A percentile compares a stretch with the other conserved stretches of the same genome.
Evolutionary conservation across 30 jellyfish, hydroid and myxozoan genomes (phyloP).

Genomic region (Catostylus mosaicus): DNA sequence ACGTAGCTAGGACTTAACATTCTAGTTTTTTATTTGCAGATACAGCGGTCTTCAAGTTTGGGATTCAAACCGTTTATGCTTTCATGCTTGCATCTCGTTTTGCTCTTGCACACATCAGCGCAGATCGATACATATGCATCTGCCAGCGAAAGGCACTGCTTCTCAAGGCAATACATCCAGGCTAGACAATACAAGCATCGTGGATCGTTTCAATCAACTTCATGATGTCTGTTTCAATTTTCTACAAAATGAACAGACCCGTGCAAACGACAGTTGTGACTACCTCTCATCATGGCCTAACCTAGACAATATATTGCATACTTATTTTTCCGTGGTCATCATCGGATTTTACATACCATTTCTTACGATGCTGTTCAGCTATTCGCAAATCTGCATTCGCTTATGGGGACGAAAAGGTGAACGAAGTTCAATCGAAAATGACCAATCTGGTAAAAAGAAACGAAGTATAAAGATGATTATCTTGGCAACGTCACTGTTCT

Average conservation of each 20-base stretch:
- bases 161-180: background rate
- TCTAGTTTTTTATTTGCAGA: too few relatives aligned
- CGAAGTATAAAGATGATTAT: slow-evolving; percentile 42
- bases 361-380: slow-evolving; percentile 31
- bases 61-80: background rate
- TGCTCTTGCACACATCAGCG: slow-evolving; percentile 42
- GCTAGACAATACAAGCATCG: background rate
- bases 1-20: too few relatives aligned
- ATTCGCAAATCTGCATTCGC: background rate
- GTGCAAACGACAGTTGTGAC: slow-evolving; percentile 16
- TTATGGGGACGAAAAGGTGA: slow-evolving; percentile 18
- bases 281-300: slow-evolving; percentile 34
- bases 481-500: slow-evolving; percentile 35
- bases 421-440: background rate
- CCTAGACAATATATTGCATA: slow-evolving; percentile 5
- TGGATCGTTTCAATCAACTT: slow-evolving; percentile 12
- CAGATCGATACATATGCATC: slow-evolving; percentile 23
- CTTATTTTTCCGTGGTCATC: background rate
- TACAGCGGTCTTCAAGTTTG: slow-evolving; percentile 39
- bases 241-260: background rate
- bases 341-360: slow-evolving; percentile 35
- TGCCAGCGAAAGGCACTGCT: slow-evolving; percentile 2
- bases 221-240: slow-evolving; percentile 2
- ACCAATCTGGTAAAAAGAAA: slow-evolving; percentile 32
- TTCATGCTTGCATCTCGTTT: slow-evolving; percentile 13